Conservation (phyloP, 2,888 invertebrate genomes). For the Halocaridina rubra region DNA sequence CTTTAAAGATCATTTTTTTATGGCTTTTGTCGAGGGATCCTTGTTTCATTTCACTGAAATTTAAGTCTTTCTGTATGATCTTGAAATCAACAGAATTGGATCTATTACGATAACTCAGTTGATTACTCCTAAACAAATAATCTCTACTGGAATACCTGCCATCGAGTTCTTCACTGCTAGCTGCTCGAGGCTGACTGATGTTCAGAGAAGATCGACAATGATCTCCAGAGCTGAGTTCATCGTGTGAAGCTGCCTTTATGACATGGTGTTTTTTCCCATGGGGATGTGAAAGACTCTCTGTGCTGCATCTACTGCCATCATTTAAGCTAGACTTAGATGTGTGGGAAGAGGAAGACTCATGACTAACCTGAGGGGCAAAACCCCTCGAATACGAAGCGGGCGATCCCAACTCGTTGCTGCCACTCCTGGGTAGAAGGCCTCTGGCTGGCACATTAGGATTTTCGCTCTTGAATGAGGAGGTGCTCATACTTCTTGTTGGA, state of each 20-base stretch:
- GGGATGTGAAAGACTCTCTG: constrained; percentile 43
- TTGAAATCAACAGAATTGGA: constrained; percentile 62
- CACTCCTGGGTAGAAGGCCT: neutral
- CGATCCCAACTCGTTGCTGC: neutral
- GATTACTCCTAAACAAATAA: constrained; percentile 23
- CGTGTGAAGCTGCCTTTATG: constrained; percentile 51
- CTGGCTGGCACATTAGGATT: neutral
- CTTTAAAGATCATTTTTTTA: constrained; percentile 48
- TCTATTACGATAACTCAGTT: constrained; percentile 47
- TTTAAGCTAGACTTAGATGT: constrained; percentile 55
- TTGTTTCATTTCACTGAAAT: constrained; percentile 41
- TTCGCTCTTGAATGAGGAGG: constrained; percentile 31
- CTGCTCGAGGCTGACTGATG: constrained; percentile 41
- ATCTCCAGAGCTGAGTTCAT: constrained; percentile 32
- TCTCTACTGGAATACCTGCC: constrained; percentile 14
- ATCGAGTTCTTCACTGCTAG: constrained; percentile 60
- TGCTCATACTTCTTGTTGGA: neutral
- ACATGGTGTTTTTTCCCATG: constrained; percentile 17
- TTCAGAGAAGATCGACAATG: constrained; percentile 24
- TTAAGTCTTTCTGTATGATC: constrained; percentile 41
- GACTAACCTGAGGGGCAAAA: neutral
- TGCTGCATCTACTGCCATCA: constrained; percentile 48
- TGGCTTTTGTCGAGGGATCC: constrained; percentile 48
- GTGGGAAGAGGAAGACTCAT: constrained; percentile 32
- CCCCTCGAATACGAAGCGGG: neutral